These are phyloP conservation scores for Exocentrus adspersus DNA, from an alignment of 2,888 invertebrate species.

Conservation along the genomic window DNA sequence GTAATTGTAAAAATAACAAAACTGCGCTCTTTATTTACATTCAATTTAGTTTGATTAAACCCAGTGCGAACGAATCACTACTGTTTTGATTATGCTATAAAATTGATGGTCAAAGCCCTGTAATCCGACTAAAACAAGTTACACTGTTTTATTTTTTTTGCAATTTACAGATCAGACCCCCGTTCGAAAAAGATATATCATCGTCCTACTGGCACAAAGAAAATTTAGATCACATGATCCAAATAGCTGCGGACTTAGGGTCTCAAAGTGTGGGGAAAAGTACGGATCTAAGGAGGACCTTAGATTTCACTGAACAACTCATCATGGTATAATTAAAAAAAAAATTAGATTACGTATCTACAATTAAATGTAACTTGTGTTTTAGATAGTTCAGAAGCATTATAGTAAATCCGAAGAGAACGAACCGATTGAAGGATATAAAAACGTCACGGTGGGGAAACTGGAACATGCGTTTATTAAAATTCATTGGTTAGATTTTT, in stretches of 20 bases:
- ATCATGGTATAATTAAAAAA: constrained; percentile 32
- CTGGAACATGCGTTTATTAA: constrained; percentile 42
- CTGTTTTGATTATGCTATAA: no score
- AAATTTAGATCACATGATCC: constrained; percentile 44
- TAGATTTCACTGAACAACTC: constrained; percentile 47
- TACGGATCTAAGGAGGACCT: constrained; percentile 45
- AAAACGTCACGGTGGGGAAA: constrained; percentile 38
- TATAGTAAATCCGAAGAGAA: constrained; percentile 28
- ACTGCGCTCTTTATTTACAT: no score
- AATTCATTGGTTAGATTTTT: constrained; percentile 51
- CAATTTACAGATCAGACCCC: constrained; percentile 44
- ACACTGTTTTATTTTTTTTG: no score
- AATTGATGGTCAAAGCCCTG: no score
- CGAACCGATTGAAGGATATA: constrained; percentile 5
- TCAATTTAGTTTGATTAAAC: no score
- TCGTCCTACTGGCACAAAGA: constrained; percentile 34
- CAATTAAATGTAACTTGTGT: not conserved
- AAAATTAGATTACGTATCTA: not conserved
- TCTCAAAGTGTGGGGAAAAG: constrained; percentile 34
- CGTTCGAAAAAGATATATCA: constrained; percentile 23
- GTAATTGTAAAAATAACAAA: no score
- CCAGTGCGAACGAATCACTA: no score
- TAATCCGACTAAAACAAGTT: no score
- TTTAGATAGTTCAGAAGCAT: constrained; percentile 35
- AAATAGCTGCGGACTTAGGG: constrained; percentile 48